phyloP scores from a whole-genome alignment of 2,113 vertebrate genomes.

The Sorex fumeus region DNA sequence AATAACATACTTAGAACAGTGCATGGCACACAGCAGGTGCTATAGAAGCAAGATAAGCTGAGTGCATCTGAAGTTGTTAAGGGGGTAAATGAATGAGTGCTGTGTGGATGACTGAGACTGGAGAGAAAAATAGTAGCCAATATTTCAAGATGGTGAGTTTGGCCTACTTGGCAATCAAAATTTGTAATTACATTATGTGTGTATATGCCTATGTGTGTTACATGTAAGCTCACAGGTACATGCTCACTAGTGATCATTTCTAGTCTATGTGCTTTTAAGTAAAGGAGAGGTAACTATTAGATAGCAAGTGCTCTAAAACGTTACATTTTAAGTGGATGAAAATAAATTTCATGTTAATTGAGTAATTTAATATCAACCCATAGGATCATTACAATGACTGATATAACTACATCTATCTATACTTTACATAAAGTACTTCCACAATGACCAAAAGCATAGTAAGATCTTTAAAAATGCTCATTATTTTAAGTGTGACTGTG shows the following conservation, averaged over 20 bases:
- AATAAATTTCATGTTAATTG: background rate
- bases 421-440: background rate
- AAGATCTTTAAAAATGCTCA: background rate
- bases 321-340: conserved; percentile 36
- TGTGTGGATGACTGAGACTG: background rate
- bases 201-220: background rate
- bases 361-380: background rate
- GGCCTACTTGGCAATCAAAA: background rate
- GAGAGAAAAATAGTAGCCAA: background rate
- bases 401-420: too few relatives aligned
- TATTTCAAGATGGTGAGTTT: background rate
- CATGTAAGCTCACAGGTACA: background rate
- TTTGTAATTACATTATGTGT: background rate
- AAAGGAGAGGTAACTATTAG: background rate
- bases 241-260: background rate
- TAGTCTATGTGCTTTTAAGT: conserved; percentile 12
- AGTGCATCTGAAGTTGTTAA: background rate
- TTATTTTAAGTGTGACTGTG: background rate
- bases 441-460: background rate
- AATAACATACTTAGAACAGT: background rate
- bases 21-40: background rate
- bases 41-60: background rate
- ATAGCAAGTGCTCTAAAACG: background rate
- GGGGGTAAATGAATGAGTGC: background rate
- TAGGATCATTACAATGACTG: too few relatives aligned